phyloP scores from a whole-genome alignment of 1,140 invertebrate species.

The Microplitis mediator region DNA sequence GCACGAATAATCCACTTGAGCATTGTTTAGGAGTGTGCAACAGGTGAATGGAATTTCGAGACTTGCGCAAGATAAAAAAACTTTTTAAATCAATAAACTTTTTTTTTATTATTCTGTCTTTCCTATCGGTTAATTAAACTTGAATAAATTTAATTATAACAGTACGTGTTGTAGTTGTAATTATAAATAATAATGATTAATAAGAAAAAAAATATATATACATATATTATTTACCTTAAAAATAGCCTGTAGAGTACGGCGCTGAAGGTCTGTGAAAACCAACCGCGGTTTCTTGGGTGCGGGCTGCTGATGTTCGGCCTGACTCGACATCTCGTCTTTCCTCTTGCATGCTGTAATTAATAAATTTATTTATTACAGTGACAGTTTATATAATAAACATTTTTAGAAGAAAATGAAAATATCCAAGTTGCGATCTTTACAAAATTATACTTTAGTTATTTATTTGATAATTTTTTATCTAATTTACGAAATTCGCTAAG shows the following conservation, averaged over 20 bases:
- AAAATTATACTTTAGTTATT: too few species aligned
- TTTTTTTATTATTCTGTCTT: background rate
- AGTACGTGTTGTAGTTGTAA: too few species aligned
- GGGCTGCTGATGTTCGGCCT: conserved; percentile 78
- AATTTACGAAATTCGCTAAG: too few species aligned
- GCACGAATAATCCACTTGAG: conserved; percentile 13
- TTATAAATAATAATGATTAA: background rate
- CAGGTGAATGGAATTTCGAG: conserved; percentile 28
- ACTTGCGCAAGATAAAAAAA: conserved; percentile 11
- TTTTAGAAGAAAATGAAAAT: background rate
- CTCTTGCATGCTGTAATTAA: conserved; percentile 86
- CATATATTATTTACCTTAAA: conserved; percentile 78
- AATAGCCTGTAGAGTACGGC: conserved; percentile 99
- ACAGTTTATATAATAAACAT: conserved; percentile 9
- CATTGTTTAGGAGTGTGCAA: conserved; percentile 28
- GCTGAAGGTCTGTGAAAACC: conserved; percentile 99
- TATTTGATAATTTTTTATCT: too few species aligned
- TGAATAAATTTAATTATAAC: background rate
- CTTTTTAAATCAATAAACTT: background rate
- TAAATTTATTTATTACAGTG: conserved; percentile 22
- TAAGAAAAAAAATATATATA: background rate
- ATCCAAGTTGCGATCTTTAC: background rate
- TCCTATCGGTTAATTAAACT: background rate
- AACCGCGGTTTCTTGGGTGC: conserved; percentile 98
- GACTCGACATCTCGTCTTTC: conserved; percentile 90